Percentiles rank a stretch among this genome's conserved stretches.
These are phyloP conservation scores for Onychorhynchus coronatus DNA, from an alignment of 2,113 vertebrate genomes.

Conservation along the genomic window DNA sequence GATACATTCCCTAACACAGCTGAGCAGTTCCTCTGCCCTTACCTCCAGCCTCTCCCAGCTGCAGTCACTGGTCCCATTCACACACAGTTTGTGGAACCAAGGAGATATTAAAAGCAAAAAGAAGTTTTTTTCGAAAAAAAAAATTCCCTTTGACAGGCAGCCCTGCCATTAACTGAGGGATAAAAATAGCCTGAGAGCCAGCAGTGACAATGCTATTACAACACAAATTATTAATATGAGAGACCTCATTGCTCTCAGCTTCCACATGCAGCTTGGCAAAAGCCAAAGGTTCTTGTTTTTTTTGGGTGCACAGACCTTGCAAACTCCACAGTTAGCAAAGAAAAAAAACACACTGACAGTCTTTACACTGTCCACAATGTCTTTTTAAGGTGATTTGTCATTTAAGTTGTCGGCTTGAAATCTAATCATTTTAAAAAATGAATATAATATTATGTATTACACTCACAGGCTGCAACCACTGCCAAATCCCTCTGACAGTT, in stretches of 20 bases:
- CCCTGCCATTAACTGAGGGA: not conserved
- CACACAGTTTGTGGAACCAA: not conserved
- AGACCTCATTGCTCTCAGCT: not conserved
- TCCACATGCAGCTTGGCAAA: not conserved
- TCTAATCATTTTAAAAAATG: not conserved
- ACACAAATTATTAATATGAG: not conserved
- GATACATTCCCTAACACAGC: not conserved
- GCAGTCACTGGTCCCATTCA: not conserved
- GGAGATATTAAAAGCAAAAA: not conserved
- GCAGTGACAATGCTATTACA: not conserved
- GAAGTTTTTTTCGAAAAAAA: not conserved
- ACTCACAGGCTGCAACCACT: not conserved
- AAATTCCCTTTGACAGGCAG: not conserved
- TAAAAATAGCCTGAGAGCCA: not conserved
- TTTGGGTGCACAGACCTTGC: not conserved
- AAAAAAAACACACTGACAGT: not conserved
- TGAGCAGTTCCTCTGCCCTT: not conserved
- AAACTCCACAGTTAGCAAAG: not conserved
- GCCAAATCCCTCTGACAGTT: conserved; percentile 48
- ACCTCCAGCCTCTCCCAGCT: not conserved
- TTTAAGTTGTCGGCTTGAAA: conserved; percentile 28
- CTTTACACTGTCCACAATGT: not conserved
- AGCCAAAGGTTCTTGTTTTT: not conserved
- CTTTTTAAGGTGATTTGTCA: conserved; percentile 19
- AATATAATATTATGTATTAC: conserved; percentile 27